Conservation (phyloP, 2,113 vertebrate genomes). For the Platichthys flesus region DNA sequence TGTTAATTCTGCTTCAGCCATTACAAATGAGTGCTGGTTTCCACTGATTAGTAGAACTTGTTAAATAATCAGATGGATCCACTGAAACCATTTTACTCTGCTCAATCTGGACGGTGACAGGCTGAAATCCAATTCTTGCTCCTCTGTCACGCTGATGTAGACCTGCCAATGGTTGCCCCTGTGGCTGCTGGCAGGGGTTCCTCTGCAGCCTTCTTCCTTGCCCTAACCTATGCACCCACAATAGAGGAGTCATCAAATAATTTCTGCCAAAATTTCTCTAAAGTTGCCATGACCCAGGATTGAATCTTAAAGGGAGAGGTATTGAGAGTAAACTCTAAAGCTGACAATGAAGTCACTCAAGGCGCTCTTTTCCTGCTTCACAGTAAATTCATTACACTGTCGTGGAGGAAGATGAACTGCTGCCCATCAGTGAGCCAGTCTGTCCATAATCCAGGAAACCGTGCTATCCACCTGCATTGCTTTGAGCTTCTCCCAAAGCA, state of each 20-base stretch:
- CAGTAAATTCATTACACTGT: constrained; percentile 21
- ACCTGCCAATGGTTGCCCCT: background rate
- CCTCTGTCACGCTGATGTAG: constrained; percentile 29
- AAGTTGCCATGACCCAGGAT: constrained; percentile 38
- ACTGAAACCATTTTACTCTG: constrained; percentile 23
- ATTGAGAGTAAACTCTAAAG: constrained; percentile 21
- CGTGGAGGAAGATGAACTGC: constrained; percentile 50
- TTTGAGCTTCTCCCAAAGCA: constrained; percentile 37
- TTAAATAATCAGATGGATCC: constrained; percentile 39
- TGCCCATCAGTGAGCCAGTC: constrained; percentile 42
- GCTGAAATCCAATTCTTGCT: constrained; percentile 22
- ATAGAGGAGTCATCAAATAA: constrained; percentile 50
- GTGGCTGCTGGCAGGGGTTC: background rate
- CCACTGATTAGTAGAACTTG: constrained; percentile 38
- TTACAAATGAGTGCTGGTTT: constrained; percentile 10
- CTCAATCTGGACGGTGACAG: background rate
- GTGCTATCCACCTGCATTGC: constrained; percentile 31
- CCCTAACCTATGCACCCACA: constrained; percentile 25
- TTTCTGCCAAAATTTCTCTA: no score
- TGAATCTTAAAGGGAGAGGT: constrained; percentile 43
- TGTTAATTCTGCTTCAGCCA: constrained; percentile 7
- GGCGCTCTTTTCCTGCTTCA: background rate
- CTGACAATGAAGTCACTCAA: constrained; percentile 42
- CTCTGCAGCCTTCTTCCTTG: constrained; percentile 9
- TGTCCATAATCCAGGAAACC: constrained; percentile 42